A percentile compares a stretch with the other conserved stretches of the same genome.
phyloP scores from a whole-genome alignment of 2,888 invertebrate genomes.

The Tachina fera region DNA sequence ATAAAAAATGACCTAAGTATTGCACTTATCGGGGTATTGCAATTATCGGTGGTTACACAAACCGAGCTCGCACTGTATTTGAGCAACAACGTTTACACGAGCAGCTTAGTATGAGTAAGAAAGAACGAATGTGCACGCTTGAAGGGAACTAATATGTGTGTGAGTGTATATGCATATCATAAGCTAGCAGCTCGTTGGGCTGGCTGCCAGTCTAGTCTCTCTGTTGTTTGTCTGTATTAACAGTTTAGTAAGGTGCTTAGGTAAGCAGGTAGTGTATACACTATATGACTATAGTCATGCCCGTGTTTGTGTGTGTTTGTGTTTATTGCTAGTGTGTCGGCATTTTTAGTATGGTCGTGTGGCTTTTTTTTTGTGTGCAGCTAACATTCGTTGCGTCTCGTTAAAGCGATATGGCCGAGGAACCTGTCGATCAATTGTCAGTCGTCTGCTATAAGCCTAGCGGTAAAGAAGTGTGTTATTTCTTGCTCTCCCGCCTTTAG shows the following conservation, averaged over 20 bases:
- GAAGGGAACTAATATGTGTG: not conserved
- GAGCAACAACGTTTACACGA: too few relatives aligned
- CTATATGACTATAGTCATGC: too few relatives aligned
- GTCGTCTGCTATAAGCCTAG: conserved; percentile 79
- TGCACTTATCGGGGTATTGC: too few relatives aligned
- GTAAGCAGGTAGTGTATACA: conserved; percentile 67
- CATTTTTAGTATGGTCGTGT: conserved; percentile 73
- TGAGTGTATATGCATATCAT: conserved; percentile 1
- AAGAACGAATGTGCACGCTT: not conserved
- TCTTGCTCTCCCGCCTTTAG: not conserved
- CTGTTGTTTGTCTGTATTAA: conserved; percentile 43
- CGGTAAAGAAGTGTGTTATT: conserved; percentile 75
- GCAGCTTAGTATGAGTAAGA: not conserved
- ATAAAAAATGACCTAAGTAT: too few relatives aligned
- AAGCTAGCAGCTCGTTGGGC: not conserved
- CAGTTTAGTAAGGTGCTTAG: conserved; percentile 59
- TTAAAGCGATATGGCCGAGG: conserved; percentile 78
- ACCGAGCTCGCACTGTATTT: too few relatives aligned
- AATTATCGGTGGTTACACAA: too few relatives aligned
- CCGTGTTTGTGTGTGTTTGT: conserved; percentile 8
- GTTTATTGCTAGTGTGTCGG: conserved; percentile 49
- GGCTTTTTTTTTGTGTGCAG: conserved; percentile 59
- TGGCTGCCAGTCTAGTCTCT: not conserved
- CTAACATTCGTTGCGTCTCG: conserved; percentile 73
- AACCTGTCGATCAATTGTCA: conserved; percentile 82